A percentile compares a stretch with the other conserved stretches of the same genome.
Conservation (phyloP, 2,888 invertebrate genomes). For the Mythimna lalbum region DNA sequence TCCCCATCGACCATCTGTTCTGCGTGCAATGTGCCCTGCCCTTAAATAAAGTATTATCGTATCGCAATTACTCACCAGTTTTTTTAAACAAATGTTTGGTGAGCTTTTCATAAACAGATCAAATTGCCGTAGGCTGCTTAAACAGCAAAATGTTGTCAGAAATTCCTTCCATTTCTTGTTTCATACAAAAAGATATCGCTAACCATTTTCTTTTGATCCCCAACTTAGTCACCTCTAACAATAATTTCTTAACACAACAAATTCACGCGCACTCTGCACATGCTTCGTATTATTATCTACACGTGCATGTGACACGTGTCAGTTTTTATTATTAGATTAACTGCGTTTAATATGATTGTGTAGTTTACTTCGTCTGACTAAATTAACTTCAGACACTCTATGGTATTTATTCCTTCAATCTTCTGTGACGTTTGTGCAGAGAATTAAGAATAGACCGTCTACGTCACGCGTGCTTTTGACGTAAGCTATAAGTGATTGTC, state of each 20-base stretch:
- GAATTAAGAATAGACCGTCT: slow-evolving; percentile 33
- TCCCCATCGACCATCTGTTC: no score
- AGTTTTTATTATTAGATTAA: slow-evolving; percentile 59
- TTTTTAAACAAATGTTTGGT: no score
- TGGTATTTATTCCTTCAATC: slow-evolving; percentile 4
- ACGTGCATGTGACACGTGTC: slow-evolving; percentile 57
- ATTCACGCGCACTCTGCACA: slow-evolving; percentile 42
- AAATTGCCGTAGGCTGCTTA: background rate
- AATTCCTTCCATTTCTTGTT: background rate
- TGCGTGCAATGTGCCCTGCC: no score
- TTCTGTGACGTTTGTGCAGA: slow-evolving; percentile 16
- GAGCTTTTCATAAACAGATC: background rate
- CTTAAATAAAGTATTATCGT: background rate
- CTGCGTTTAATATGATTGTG: slow-evolving; percentile 37
- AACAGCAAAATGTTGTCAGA: background rate
- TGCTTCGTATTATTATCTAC: slow-evolving; percentile 49
- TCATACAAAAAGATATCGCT: background rate
- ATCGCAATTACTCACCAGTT: background rate
- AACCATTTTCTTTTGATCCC: slow-evolving; percentile 26
- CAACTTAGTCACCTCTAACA: slow-evolving; percentile 12
- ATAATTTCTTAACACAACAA: slow-evolving; percentile 41
- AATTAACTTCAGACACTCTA: slow-evolving; percentile 13
- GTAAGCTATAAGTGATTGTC: slow-evolving; percentile 15
- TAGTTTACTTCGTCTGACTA: slow-evolving; percentile 34
- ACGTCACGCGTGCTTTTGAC: slow-evolving; percentile 37